These are phyloP conservation scores for Galeopterus variegatus DNA, from an alignment of 2,113 vertebrate genomes.

Conservation along the genomic window DNA sequence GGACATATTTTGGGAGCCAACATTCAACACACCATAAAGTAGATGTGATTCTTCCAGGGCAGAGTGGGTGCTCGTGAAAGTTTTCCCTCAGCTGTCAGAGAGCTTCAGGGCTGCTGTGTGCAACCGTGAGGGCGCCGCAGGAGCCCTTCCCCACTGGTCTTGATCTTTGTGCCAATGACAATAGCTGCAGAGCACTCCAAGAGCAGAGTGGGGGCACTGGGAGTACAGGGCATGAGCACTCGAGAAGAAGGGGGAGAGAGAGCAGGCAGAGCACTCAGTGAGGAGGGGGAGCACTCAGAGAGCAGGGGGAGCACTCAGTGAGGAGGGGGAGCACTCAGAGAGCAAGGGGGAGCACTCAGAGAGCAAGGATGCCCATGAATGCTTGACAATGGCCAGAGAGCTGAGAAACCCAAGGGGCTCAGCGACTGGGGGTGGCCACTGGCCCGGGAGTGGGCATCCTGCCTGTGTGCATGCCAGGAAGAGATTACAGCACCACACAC, in stretches of 20 bases:
- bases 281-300: background rate
- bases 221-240: background rate
- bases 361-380: background rate
- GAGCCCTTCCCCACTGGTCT: too few relatives aligned
- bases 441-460: too few relatives aligned
- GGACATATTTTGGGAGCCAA: too few relatives aligned
- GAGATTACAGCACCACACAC: fast-evolving
- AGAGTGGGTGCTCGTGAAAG: background rate
- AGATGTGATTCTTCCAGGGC: background rate
- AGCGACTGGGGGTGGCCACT: too few relatives aligned
- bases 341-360: too few relatives aligned
- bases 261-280: background rate
- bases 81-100: background rate
- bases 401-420: background rate
- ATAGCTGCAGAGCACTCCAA: background rate
- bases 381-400: background rate
- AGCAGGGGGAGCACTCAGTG: too few relatives aligned
- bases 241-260: background rate
- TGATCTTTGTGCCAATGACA: background rate
- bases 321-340: too few relatives aligned
- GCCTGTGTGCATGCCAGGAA: background rate
- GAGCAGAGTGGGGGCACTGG: background rate
- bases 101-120: background rate
- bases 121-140: too few relatives aligned
- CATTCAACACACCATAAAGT: background rate